Evolutionary conservation across 2,888 invertebrate species (phyloP).

Genomic region (Odontothrips loti): DNA sequence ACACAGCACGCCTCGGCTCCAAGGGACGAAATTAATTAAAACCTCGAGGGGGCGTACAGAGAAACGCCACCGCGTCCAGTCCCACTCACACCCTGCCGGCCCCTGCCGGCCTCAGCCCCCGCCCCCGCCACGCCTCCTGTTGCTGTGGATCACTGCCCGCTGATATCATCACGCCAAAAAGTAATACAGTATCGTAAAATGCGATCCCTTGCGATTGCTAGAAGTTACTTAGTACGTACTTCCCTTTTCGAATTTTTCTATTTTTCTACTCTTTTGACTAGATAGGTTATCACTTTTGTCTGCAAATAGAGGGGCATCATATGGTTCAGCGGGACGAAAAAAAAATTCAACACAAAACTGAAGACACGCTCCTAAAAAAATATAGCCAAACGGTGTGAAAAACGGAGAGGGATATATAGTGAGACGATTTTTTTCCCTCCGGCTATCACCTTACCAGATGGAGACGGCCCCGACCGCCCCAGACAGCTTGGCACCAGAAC

Average conservation of each 20-base stretch:
- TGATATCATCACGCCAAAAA: too few relatives aligned
- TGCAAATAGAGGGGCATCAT: too few relatives aligned
- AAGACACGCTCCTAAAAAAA: background rate
- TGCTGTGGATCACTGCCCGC: too few relatives aligned
- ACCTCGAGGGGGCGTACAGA: background rate
- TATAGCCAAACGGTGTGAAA: background rate
- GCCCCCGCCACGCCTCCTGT: background rate
- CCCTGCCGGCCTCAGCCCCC: background rate
- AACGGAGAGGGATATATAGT: background rate
- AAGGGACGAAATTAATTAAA: constrained; percentile 25
- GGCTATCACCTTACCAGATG: background rate
- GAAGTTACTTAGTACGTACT: too few relatives aligned
- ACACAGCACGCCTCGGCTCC: background rate
- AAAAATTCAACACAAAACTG: background rate
- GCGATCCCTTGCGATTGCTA: too few relatives aligned
- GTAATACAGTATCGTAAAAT: too few relatives aligned
- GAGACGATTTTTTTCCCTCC: too few relatives aligned
- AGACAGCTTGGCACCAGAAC: constrained; percentile 12
- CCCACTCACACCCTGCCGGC: background rate
- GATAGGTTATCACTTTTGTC: too few relatives aligned
- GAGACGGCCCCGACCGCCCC: background rate
- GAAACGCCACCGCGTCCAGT: background rate
- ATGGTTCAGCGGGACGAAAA: too few relatives aligned
- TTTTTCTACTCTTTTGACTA: too few relatives aligned
- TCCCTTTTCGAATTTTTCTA: too few relatives aligned